Conservation (phyloP, 2,113 vertebrate genomes). For the Canis aureus region DNA sequence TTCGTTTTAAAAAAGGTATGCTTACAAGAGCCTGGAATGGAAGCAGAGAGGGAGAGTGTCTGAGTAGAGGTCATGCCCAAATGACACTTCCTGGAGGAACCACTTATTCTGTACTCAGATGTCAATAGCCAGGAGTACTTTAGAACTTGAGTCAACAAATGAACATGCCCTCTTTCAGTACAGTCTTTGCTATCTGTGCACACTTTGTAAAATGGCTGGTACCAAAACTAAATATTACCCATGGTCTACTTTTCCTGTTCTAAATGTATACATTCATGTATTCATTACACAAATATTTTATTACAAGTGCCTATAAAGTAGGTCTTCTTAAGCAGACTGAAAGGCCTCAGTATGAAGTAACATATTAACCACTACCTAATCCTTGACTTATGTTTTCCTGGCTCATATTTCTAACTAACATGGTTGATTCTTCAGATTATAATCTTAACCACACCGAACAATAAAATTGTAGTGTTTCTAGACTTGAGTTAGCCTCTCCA, state of each 20-base stretch:
- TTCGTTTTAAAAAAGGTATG: neutral
- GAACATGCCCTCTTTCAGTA: neutral
- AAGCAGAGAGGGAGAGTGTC: neutral
- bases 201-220: neutral
- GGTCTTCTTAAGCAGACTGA: neutral
- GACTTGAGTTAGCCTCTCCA: neutral
- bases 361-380: constrained; percentile 14
- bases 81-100: constrained; percentile 18
- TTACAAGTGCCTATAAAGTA: constrained; percentile 18
- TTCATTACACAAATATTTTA: constrained; percentile 56
- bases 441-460: neutral
- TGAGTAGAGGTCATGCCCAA: neutral
- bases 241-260: neutral
- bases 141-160: constrained; percentile 22
- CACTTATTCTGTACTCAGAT: constrained; percentile 1
- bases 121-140: neutral
- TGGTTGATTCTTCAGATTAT: constrained; percentile 1
- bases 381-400: constrained; percentile 36
- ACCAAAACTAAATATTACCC: neutral
- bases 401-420: neutral
- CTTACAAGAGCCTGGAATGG: neutral
- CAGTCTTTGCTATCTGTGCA: neutral
- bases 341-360: neutral
- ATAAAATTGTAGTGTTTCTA: neutral
- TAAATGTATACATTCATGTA: constrained; percentile 2